Base-by-base conservation (phyloP, 2,888 invertebrate genomes). In the Matsumyia berberina region DNA sequence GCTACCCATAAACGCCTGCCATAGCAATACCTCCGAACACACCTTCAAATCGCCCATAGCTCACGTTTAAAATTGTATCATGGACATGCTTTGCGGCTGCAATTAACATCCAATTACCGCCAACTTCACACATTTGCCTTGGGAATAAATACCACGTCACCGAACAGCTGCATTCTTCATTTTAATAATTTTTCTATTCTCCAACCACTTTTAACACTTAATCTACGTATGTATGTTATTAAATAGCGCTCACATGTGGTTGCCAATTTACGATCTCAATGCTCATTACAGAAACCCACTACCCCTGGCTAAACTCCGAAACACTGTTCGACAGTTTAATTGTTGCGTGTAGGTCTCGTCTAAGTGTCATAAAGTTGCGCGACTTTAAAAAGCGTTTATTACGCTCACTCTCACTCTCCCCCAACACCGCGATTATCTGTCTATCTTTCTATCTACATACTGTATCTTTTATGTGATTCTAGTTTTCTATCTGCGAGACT, bases 51-150 rank as follows among this genome's bases (percentile, higher is more conserved):
- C 0, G 24, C 49, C 29, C 9, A n/a, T 5, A 51, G 29, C 29
- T 24, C 24, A 2, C n/a, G 31, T 31, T 44, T 9, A 49, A 64
- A 35, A 49, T 35, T 49, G 17, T 49, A 64, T 11, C 35, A 35
- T 0, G 49, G 17, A 33, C 5, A 42, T n/a, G 62, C 33, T 44
- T 19, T 31, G 46, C 62, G 17, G 5, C 44, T 33, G 6, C 49
- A 64, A 64, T 64, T 64, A 64, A 12, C 64, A 19, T 35, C 19
- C 49, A 64, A 64, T 64, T 49, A 64, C 35, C 19, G 9, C 33
- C 15, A 17, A 11, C 15, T 15, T 12, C 33, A 12, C 31, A 31
- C 12, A 31, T 4, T 53, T 1, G 12, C 19, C 31, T 12, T 53
- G 12, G 15, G 31, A n/a, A n/a, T n/a, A n/a, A n/a, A n/a, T n/a